Conservation (phyloP, 2,888 invertebrate genomes). For the Hydroisotoma schaefferi region DNA sequence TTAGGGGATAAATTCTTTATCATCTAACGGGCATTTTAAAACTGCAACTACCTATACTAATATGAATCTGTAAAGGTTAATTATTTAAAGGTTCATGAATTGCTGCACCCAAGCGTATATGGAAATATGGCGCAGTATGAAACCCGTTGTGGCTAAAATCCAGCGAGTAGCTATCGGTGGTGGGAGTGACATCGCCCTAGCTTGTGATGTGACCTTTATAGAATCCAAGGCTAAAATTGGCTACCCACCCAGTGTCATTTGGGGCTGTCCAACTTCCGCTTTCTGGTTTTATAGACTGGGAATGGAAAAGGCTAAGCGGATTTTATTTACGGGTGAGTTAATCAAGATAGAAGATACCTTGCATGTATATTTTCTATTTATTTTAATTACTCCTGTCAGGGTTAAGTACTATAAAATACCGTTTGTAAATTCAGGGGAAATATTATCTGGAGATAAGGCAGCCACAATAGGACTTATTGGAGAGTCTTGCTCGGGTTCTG, state of each 20-base stretch:
- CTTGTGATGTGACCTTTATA: slow-evolving; percentile 43
- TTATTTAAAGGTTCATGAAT: slow-evolving; percentile 29
- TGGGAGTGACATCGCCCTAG: slow-evolving; percentile 42
- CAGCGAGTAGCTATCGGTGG: slow-evolving; percentile 40
- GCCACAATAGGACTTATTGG: slow-evolving; percentile 37
- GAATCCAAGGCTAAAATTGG: slow-evolving; percentile 31
- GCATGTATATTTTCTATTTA: neutral
- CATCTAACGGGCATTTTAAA: no score
- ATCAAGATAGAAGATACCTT: neutral
- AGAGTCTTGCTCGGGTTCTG: slow-evolving; percentile 19
- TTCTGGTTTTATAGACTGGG: slow-evolving; percentile 44
- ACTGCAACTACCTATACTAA: no score
- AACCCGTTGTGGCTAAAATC: slow-evolving; percentile 42
- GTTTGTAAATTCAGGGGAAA: slow-evolving; percentile 21
- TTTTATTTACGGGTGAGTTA: slow-evolving; percentile 34
- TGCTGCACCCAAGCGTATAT: slow-evolving; percentile 32
- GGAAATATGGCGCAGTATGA: slow-evolving; percentile 42
- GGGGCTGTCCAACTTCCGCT: slow-evolving; percentile 44
- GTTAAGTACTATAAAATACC: no score
- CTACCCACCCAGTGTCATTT: slow-evolving; percentile 12
- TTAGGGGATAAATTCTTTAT: no score
- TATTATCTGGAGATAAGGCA: slow-evolving; percentile 36
- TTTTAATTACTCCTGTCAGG: no score
- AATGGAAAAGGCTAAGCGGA: slow-evolving; percentile 42
- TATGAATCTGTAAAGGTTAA: no score